phyloP scores from a whole-genome alignment of 92 coral and sea anemone species.

The Epizoanthus scotinus region DNA sequence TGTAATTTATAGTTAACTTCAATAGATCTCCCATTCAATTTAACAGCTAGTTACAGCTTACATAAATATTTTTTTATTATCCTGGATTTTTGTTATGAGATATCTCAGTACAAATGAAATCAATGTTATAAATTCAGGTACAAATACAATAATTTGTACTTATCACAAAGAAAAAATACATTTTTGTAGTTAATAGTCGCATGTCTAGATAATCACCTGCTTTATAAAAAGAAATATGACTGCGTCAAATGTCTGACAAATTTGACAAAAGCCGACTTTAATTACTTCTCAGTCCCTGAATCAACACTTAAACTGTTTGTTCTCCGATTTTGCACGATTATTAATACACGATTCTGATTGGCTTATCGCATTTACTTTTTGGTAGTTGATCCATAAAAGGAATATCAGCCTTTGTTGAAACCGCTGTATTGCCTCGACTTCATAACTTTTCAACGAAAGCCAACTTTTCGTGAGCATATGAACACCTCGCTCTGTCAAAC shows the following conservation, averaged over 20 bases:
- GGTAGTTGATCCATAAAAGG: conserved; percentile 7
- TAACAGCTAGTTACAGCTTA: not conserved
- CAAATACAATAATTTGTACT: too few species aligned
- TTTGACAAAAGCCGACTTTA: not conserved
- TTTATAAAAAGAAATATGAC: not conserved
- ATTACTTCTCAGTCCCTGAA: not conserved
- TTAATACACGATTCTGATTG: not conserved
- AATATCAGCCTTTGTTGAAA: not conserved
- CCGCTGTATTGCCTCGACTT: not conserved
- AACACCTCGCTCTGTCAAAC: conserved; percentile 4
- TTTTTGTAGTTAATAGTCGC: too few species aligned
- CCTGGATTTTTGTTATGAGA: not conserved
- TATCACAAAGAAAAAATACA: not conserved
- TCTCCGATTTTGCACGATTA: too few species aligned
- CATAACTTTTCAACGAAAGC: not conserved
- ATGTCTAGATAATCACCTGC: not conserved
- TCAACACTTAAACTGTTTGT: too few species aligned
- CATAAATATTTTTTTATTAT: not conserved
- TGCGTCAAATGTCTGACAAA: not conserved
- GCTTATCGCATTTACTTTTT: not conserved
- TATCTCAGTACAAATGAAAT: not conserved
- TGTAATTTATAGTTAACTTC: not conserved
- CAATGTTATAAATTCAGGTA: not conserved
- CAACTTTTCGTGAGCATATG: conserved; percentile 13
- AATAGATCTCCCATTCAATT: not conserved